Percentiles rank a stretch among this genome's conserved stretches.
Evolutionary conservation across 1,140 invertebrate species (phyloP).

Genomic region (Lordiphosa clarofinis): DNA sequence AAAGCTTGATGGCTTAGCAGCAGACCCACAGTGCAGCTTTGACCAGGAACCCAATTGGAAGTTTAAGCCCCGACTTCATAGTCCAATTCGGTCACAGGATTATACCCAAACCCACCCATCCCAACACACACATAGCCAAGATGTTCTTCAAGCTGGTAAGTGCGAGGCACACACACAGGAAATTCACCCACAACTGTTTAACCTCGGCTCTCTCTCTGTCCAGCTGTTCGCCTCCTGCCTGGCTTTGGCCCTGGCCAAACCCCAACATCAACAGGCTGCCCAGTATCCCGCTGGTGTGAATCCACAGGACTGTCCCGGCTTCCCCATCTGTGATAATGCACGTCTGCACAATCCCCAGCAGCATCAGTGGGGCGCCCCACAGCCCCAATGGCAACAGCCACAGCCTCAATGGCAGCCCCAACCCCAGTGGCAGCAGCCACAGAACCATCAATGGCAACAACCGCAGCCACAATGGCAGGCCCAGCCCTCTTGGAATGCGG

Average conservation of each 20-base stretch:
- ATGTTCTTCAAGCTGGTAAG: constrained; percentile 79
- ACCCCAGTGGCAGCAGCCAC: constrained; percentile 33
- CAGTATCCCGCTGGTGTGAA: constrained; percentile 79
- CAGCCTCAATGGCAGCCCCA: constrained; percentile 59
- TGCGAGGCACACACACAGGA: constrained; percentile 7
- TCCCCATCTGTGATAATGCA: constrained; percentile 80
- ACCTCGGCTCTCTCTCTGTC: neutral
- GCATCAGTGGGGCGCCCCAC: constrained; percentile 56
- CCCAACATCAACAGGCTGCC: constrained; percentile 71
- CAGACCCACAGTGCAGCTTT: constrained; percentile 64
- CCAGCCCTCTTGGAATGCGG: constrained; percentile 63
- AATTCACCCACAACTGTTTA: neutral
- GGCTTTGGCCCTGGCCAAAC: constrained; percentile 65
- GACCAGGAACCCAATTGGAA: constrained; percentile 77
- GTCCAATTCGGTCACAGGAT: constrained; percentile 75
- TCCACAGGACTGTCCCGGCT: constrained; percentile 78
- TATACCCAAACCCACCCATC: constrained; percentile 20
- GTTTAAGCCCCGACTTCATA: constrained; percentile 74
- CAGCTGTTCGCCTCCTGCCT: constrained; percentile 62
- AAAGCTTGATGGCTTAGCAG: constrained; percentile 53
- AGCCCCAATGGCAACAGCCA: constrained; percentile 62
- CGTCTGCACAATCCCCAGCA: constrained; percentile 71
- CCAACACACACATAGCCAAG: constrained; percentile 13
- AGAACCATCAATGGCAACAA: constrained; percentile 47
- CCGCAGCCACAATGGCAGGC: constrained; percentile 55